Percentiles rank a stretch among this genome's conserved stretches.
phyloP scores from a whole-genome alignment of 2,113 vertebrate genomes.

The Myotis brandtii region DNA sequence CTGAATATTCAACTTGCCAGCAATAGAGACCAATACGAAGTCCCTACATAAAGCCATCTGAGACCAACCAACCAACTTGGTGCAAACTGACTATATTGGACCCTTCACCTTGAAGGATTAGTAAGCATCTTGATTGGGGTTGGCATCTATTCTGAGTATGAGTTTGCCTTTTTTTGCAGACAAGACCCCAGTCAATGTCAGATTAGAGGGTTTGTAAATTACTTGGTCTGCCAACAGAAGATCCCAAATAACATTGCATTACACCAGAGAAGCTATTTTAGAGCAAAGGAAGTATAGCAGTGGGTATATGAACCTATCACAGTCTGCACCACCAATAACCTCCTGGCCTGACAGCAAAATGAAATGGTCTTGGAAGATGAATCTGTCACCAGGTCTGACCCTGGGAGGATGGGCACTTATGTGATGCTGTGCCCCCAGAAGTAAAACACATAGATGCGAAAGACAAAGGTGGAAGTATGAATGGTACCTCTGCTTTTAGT shows the following conservation, averaged over 20 bases:
- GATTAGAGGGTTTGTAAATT: not conserved
- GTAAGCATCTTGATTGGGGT: too few species aligned
- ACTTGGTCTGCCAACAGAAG: not conserved
- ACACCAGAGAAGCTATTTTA: not conserved
- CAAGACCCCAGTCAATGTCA: not conserved
- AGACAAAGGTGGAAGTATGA: not conserved
- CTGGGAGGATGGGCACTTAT: not conserved
- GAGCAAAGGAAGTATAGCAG: not conserved
- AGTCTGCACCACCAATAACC: accelerated
- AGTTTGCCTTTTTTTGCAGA: not conserved
- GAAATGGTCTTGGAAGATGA: not conserved
- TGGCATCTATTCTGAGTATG: too few species aligned
- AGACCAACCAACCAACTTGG: not conserved
- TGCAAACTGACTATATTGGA: not conserved
- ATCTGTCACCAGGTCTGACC: not conserved
- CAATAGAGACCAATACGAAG: not conserved
- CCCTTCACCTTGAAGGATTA: not conserved
- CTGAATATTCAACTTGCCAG: not conserved
- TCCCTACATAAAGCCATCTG: not conserved
- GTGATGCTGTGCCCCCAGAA: not conserved
- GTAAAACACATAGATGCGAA: not conserved
- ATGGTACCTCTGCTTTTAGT: not conserved
- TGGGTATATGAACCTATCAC: not conserved
- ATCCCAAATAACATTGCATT: not conserved
- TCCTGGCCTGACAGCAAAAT: not conserved